A percentile compares a stretch with the other conserved stretches of the same genome.
These are phyloP conservation scores for Epinotia demarniana DNA, from an alignment of 2,888 invertebrate genomes.

Conservation along the genomic window DNA sequence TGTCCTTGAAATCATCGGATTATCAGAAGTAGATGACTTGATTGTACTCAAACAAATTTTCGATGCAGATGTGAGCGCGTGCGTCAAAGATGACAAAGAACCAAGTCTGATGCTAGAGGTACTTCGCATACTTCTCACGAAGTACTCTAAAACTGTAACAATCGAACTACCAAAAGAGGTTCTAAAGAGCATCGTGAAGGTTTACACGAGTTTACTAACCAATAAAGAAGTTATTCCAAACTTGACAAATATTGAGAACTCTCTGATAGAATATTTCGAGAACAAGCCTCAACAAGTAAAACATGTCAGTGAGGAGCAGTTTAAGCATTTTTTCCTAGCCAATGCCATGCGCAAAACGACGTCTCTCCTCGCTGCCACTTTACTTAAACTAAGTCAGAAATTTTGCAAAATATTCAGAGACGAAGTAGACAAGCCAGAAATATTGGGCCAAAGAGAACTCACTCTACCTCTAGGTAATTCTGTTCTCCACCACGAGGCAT, in stretches of 20 bases:
- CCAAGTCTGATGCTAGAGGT: slow-evolving; percentile 81
- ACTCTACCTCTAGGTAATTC: slow-evolving; percentile 86
- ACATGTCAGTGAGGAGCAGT: slow-evolving; percentile 79
- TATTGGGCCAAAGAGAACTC: slow-evolving; percentile 85
- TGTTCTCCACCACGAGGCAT: slow-evolving; percentile 70
- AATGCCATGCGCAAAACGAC: slow-evolving; percentile 84
- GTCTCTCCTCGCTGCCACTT: slow-evolving; percentile 82
- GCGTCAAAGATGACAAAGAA: slow-evolving; percentile 77
- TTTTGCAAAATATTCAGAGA: slow-evolving; percentile 77
- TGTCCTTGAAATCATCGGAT: slow-evolving; percentile 74
- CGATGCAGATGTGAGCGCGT: slow-evolving; percentile 61
- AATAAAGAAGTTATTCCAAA: slow-evolving; percentile 72
- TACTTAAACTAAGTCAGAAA: slow-evolving; percentile 83
- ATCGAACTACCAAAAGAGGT: slow-evolving; percentile 66
- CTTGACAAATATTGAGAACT: slow-evolving; percentile 81
- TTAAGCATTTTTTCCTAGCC: slow-evolving; percentile 79
- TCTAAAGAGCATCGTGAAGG: slow-evolving; percentile 67
- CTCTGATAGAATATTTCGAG: slow-evolving; percentile 83
- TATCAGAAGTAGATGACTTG: slow-evolving; percentile 71
- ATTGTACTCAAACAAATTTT: slow-evolving; percentile 75
- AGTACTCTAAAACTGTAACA: slow-evolving; percentile 70
- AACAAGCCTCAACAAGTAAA: slow-evolving; percentile 85
- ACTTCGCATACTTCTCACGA: slow-evolving; percentile 74
- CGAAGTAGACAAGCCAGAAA: slow-evolving; percentile 71
- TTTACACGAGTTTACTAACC: slow-evolving; percentile 77